Base-by-base conservation (phyloP, 2,113 vertebrate species). In the Cyprinodon brontotheroides region DNA sequence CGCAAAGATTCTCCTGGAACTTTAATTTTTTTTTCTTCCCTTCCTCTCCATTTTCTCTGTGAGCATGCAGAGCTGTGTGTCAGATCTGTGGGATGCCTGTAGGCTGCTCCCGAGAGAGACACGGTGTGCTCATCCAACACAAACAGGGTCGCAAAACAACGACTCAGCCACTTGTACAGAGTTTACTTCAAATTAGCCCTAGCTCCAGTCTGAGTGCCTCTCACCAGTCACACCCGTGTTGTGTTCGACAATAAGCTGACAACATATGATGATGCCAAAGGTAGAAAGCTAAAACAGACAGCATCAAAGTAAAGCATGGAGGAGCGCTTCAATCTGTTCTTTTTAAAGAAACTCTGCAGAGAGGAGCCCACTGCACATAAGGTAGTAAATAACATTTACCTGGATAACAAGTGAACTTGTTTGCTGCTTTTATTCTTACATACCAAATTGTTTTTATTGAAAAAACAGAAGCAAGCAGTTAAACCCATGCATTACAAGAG, bases 111-210 rank as follows among this genome's bases (percentile, higher is more conserved):
- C 91, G 41, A 72, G 93, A 93, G 94, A 90, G 69, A 61, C 76
- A 80, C 80, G 73, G 83, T 85, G 90, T 79, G 80, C 87, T 91
- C 93, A 93, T 91, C 90, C 91, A 91, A 91, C 89, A 92, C 91
- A 93, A 94, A 93, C 91, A 92, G 93, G 93, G 93, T 94, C 91
- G 92, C 86, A 89, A 83, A 91, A 93, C 90, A 93, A 91, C 76
- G 74, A 90, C 82, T 90, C 79, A 85, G 88, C 81, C 90, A 79
- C 87, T 89, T 91, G 90, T 77, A 73, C 75, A 65, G 83, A 91
- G 85, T 91, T 92, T 84, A 84, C 84, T 92, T 91, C 86, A 89
- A 92, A 93, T 93, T 94, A 92, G 79, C 85, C 50, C 87, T 78
- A 79, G 79, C 79, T 83, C 68, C 43, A 66, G 73, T 78, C 48